Evolutionary conservation across 2,888 invertebrate genomes (phyloP), one percentile per base, ranked within the genome.

Genomic region (Sialis lutaria): DNA sequence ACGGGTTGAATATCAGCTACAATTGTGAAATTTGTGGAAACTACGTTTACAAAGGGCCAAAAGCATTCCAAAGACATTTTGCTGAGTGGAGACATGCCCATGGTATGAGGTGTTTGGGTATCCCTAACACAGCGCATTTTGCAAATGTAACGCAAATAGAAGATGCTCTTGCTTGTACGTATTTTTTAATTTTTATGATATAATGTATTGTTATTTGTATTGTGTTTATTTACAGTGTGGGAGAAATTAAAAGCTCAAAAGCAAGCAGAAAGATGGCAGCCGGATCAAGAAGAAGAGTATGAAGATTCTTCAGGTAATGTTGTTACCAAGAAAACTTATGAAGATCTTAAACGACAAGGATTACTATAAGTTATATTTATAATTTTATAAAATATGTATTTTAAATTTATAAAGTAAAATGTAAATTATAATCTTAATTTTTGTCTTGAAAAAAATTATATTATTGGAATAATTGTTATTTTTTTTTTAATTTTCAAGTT

Each of bases 21-120:
- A 92, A 89, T 50, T 99, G 98, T 64, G 98, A 99, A 67, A 99
- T 99, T 53, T 99, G 98, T 64, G 98, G 98, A 30, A 98, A 98
- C 69, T 93, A 86, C 59, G 90, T 91, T 0, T 99, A 99, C 68
- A 95, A 86, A 60, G 98, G 98, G 0, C 98, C 98, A 0, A 99
- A 99, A 65, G 97, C 98, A 13, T 99, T 98, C 67, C 98, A 99
- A 64, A 75, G 96, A 43, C 98, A 99, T 67, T 99, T 99, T 70
- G 95, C 97, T 0, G 87, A 86, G 62, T 87, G 87, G 86, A 68
- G 85, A 30, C 86, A 86, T 58, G 85, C 86, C 8, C 86, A 86
- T 63, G 97, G 97, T 34, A 98, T 98, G 97, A 74, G 96, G 22
- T 99, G 98, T 62, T 74, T 99, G 10, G 97, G 97, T 6, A 98